phyloP scores from a whole-genome alignment of 2,888 invertebrate genomes.

The Cenopis cana region DNA sequence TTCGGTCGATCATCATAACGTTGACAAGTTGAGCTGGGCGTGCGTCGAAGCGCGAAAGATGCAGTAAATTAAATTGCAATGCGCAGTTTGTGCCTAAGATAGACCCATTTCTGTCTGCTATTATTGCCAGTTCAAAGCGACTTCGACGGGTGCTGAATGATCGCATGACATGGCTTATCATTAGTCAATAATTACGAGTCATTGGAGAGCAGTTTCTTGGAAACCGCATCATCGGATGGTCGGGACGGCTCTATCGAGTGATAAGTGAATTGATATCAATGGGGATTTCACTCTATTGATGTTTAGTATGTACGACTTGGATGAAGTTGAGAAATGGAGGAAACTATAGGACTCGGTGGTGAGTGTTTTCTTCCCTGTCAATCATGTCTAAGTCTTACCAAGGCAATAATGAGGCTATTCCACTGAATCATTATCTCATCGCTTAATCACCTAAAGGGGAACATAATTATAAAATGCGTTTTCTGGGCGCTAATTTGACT shows the following conservation, averaged over 20 bases:
- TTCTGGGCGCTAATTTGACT: too few relatives aligned
- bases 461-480: too few relatives aligned
- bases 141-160: constrained; percentile 5
- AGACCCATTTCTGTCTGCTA: not conserved
- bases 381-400: too few relatives aligned
- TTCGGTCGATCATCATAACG: too few relatives aligned
- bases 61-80: too few relatives aligned
- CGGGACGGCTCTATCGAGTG: constrained; percentile 23
- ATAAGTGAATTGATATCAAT: constrained; percentile 4
- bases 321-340: constrained; percentile 5
- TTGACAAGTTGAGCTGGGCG: too few relatives aligned
- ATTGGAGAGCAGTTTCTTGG: constrained; percentile 32
- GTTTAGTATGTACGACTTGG: not conserved
- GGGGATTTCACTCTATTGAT: not conserved
- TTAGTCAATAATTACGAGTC: constrained; percentile 21
- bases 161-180: constrained; percentile 22
- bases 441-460: too few relatives aligned
- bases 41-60: too few relatives aligned
- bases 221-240: constrained; percentile 15
- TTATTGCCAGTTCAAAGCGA: not conserved
- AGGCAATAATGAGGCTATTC: too few relatives aligned
- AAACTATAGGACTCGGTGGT: not conserved
- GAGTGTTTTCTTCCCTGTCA: not conserved
- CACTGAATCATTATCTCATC: too few relatives aligned
- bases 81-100: not conserved